phyloP scores from a whole-genome alignment of 2,797 vertebrate species.

The Phrynocephalus vlangalii region DNA sequence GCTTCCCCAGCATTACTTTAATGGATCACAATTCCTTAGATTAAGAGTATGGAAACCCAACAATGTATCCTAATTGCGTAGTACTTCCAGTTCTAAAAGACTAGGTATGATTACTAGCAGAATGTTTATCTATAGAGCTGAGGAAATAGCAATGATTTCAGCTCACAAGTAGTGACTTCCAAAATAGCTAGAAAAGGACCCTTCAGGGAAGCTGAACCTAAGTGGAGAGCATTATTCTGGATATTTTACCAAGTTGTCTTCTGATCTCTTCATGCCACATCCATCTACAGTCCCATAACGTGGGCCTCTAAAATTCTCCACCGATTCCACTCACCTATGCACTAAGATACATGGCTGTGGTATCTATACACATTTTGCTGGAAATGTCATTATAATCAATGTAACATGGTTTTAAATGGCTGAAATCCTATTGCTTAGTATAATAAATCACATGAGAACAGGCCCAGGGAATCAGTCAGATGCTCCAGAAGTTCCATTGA shows the following conservation, averaged over 20 bases:
- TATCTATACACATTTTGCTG: background rate
- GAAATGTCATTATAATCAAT: background rate
- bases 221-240: slow-evolving; percentile 60
- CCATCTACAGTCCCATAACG: background rate
- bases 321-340: background rate
- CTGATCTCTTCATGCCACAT: background rate
- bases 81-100: background rate
- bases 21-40: background rate
- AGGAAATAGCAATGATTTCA: background rate
- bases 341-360: background rate
- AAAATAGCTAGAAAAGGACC: background rate
- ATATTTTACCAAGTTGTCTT: slow-evolving; percentile 20
- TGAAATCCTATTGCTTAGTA: too few relatives aligned
- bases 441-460: too few relatives aligned
- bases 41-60: fast-evolving
- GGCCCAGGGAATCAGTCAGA: too few relatives aligned
- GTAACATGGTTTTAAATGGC: background rate
- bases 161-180: background rate
- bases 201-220: background rate
- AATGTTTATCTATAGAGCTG: fast-evolving
- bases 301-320: background rate
- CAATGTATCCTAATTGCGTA: fast-evolving
- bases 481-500: too few relatives aligned
- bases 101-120: background rate
- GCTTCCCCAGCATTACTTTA: too few relatives aligned